Conservation (phyloP, 2,797 vertebrate genomes). For the Neomorphus geoffroyi region DNA sequence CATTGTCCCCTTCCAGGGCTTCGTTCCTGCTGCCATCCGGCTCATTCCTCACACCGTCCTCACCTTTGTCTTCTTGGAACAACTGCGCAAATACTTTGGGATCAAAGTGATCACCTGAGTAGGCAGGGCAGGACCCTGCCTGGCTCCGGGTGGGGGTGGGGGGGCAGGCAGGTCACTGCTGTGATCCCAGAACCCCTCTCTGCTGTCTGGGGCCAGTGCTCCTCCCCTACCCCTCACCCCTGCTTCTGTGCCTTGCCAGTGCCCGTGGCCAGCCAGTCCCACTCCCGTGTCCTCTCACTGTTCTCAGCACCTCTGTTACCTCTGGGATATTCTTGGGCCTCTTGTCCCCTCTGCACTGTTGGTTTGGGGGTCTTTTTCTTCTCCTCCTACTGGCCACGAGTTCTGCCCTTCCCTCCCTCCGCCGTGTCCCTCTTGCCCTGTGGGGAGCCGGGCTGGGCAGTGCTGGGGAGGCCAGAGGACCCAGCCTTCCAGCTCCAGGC, state of each 20-base stretch:
- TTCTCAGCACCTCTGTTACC: background rate
- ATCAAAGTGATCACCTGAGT: constrained; percentile 83
- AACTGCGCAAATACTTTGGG: constrained; percentile 92
- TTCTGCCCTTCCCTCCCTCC: background rate
- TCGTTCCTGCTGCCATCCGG: constrained; percentile 91
- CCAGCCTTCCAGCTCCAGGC: background rate
- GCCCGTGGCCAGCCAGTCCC: background rate
- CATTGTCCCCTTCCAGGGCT: constrained; percentile 79
- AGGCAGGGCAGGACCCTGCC: background rate
- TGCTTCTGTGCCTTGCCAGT: constrained; percentile 19
- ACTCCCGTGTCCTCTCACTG: background rate
- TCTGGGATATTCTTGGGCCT: background rate
- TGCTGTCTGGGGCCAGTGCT: background rate
- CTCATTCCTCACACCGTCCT: constrained; percentile 93
- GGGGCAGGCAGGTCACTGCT: background rate
- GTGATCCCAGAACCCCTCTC: background rate
- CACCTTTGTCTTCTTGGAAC: constrained; percentile 95
- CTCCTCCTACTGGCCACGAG: background rate
- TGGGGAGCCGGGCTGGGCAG: background rate
- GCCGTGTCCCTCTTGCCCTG: background rate
- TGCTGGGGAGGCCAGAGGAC: rapidly evolving
- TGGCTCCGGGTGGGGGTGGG: background rate
- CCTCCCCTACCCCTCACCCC: background rate
- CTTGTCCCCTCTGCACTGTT: background rate
- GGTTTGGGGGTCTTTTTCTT: background rate